Evolutionary conservation across 2,888 invertebrate genomes (phyloP), one percentile per base, ranked within the genome.

Genomic region (Drosophila cracens): DNA sequence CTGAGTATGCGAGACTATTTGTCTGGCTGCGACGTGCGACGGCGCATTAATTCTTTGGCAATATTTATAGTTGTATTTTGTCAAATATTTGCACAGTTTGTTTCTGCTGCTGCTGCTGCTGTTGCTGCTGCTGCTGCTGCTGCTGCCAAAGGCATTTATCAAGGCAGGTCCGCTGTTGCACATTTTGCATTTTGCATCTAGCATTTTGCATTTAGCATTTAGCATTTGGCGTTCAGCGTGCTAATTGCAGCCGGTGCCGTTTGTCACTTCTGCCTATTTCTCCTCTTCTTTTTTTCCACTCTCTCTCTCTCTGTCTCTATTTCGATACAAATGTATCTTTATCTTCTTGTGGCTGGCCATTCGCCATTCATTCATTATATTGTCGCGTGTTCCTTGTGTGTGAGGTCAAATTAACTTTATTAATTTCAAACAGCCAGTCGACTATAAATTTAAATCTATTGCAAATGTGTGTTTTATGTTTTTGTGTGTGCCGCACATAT

Each of bases 371-470:
- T 87, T 87, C 87, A 87, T 87, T 88, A 87, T 82, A 81, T 81
- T 87, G 88, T 90, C 87, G 86, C 81, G 74, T 80, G 75, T 63
- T 71, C 48, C 40, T 57, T 76, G 68, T 63, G 51, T 75, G 88
- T 88, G 91, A 90, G 89, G 89, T 90, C 91, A 89, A 90, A 84
- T 90, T 89, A 90, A 90, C 89, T 91, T 89, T 87, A 89, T 89
- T 89, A 88, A 91, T 89, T 89, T 88, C 84, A 79, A 72, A 49
- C 82, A 70, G 67, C 71, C 81, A 70, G 75, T 65, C 70, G 75
- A 76, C 85, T 54, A 85, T 85, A 87, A 85, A 85, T 89, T 80
- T 62, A 84, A 84, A 85, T 89, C 75, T 76, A 80, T 73, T 63
- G 80, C 82, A 70, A 70, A 75, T 25, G 62, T 84, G 46, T 46